Base-by-base conservation (phyloP, 2,113 vertebrate species). In the Chlamydotis undulata region DNA sequence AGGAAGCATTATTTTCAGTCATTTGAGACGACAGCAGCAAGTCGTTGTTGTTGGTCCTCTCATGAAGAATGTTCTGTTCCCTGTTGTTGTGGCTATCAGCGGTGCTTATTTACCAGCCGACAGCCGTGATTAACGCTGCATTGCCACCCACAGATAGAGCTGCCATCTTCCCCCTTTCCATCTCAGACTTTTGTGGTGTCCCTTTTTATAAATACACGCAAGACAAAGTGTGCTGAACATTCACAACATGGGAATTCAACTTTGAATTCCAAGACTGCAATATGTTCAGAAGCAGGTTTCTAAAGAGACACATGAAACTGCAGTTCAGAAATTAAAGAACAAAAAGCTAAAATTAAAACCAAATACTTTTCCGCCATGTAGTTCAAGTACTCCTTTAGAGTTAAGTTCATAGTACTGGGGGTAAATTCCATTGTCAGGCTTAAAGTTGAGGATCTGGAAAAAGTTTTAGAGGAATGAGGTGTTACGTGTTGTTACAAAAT, bases 401-500 rank as follows among this genome's bases (percentile, higher is more conserved):
- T n/a, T 28, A 70, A 37, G 75, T 24, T 69, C 39, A 84, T 24
- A 45, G 16, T 14, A 57, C 2, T 37, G 24, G 9, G 10, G 47
- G 17, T 39, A 87, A 71, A 67, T 19, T 53, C 16, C 64, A 26
- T 12, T 31, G 6, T 60, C 31, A 56, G 67, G 25, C 31, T 92
- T 65, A 24, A 83, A 69, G 31, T 9, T 19, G 10, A 26, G 17
- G 45, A 75, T 24, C 31, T 80, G 56, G 24, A n/a, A 35, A 71
- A 64, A 14, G 8, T 16, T 74, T 39, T 52, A 18, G 50, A 80
- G 39, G 13, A 70, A 35, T 19, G 6, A 14, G 14, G 12, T 28
- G 14, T 24, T 61, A 74, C 0, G 12, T 0, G 2, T 16, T 67
- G 33, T 24, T 59, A 47, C 17, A 39, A 39, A 12, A 37, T 41